phyloP scores from a whole-genome alignment of 2,888 invertebrate genomes.

The Trichopoda pennipes region DNA sequence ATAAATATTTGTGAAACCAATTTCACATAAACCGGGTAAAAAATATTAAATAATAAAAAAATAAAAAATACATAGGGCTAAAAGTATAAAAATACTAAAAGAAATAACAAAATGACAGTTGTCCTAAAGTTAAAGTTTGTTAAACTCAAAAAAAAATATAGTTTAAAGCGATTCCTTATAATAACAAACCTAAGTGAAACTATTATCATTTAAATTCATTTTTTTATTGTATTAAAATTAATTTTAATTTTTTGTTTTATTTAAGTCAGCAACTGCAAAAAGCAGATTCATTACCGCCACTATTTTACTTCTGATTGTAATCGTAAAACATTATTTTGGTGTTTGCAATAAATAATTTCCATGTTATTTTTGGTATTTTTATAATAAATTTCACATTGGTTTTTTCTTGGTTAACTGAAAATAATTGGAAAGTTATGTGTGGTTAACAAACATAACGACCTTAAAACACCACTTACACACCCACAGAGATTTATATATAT shows the following conservation, averaged over 20 bases:
- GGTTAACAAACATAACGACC: slow-evolving; percentile 59
- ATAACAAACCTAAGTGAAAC: not conserved
- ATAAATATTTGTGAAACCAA: slow-evolving; percentile 78
- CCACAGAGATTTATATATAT: not conserved
- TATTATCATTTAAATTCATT: not conserved
- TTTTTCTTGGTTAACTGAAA: slow-evolving; percentile 65
- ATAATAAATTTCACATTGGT: slow-evolving; percentile 65
- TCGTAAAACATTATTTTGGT: slow-evolving; percentile 36
- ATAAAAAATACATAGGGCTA: slow-evolving; percentile 4
- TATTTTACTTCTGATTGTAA: slow-evolving; percentile 27
- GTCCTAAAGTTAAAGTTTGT: not conserved
- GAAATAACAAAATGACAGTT: not conserved
- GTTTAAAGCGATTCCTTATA: not conserved
- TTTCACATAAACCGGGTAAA: slow-evolving; percentile 76
- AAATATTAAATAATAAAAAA: slow-evolving; percentile 58
- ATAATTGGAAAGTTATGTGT: slow-evolving; percentile 68
- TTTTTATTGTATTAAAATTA: slow-evolving; percentile 10
- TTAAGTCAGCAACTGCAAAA: not conserved
- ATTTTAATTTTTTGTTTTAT: slow-evolving; percentile 11
- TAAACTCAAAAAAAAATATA: not conserved
- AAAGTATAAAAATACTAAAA: not conserved
- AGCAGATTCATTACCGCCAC: slow-evolving; percentile 2
- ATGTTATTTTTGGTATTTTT: slow-evolving; percentile 65
- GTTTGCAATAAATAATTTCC: slow-evolving; percentile 60
- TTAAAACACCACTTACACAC: slow-evolving; percentile 28